Evolutionary conservation across 2,113 vertebrate genomes (phyloP).

Genomic region (Andinoacara biseriatus): DNA sequence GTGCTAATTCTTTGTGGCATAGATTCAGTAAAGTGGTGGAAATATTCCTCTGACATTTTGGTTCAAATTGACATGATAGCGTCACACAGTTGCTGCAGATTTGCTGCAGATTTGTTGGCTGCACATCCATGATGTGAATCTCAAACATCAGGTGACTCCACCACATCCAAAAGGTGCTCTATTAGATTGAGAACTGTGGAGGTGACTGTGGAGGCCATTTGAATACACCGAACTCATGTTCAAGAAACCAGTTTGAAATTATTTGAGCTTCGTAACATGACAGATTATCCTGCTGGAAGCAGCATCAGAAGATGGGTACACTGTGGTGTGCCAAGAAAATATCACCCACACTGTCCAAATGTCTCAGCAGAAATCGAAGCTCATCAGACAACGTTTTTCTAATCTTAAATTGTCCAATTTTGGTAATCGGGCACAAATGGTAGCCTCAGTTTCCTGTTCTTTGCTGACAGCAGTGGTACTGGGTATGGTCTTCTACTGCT

Average conservation of each 20-base stretch:
- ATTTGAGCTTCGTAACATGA: background rate
- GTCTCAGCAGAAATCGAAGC: background rate
- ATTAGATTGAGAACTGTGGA: too few species aligned
- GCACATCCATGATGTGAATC: too few species aligned
- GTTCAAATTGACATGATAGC: background rate
- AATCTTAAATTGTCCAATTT: background rate
- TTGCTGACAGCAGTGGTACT: background rate
- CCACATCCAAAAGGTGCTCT: too few species aligned
- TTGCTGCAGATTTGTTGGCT: background rate
- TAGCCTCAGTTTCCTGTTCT: background rate
- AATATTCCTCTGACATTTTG: background rate
- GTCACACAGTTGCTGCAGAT: background rate
- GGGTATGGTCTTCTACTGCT: background rate
- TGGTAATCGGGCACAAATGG: background rate
- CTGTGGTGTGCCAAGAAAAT: background rate
- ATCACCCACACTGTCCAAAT: background rate
- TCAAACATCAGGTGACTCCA: too few species aligned
- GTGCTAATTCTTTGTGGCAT: too few species aligned
- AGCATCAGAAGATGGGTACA: background rate
- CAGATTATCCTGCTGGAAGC: background rate
- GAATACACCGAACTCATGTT: too few species aligned
- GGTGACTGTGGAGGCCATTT: too few species aligned
- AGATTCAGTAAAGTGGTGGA: too few species aligned
- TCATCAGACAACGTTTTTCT: background rate
- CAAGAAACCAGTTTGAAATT: background rate